Base-by-base conservation (phyloP, 2,888 invertebrate genomes). In the Tholera decimalis region DNA sequence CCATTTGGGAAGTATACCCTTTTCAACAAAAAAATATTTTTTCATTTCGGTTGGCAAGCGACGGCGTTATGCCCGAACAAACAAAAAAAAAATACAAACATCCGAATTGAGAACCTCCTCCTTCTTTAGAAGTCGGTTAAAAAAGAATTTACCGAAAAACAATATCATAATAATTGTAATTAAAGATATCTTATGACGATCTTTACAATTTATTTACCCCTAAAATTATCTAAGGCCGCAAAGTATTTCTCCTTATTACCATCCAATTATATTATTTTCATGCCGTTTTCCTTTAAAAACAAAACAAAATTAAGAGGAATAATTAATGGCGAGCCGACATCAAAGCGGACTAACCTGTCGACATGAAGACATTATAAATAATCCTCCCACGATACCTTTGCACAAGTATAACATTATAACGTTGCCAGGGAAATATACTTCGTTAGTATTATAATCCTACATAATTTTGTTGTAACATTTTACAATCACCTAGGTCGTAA, bases 291-390 rank as follows among this genome's bases (percentile, higher is more conserved):
- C 9, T 64, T 47, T 35, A 22, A 57, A 49, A 61, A 70, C 54
- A 61, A 70, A 70, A 56, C 51, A 56, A 58, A 46, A 65, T 51
- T 50, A 66, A 59, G 26, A 44, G 46, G 47, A 71, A 71, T 58
- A 66, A 66, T 73, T 49, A 73, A 61, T 73, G 39, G 53, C n/a
- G 22, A 5, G 22, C 54, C 46, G 33, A 67, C 61, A 68, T 73
- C 72, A 73, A 61, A 74, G 56, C 39, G 30, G 35, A 43, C 67
- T 51, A 47, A 60, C 46, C 30, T 57, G 46, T 53, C 74, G 61
- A 61, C 60, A 44, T 53, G 33, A 53, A 47, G 39, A 56, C 43
- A 39, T 53, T 53, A 57, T 49, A 54, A 67, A 73, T 73, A 66
- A 61, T 73, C 44, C 46, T 24, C 60, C 60, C 39, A 57, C 67